Base-by-base conservation (phyloP, 1,140 invertebrate genomes). In the Halotydeus destructor region DNA sequence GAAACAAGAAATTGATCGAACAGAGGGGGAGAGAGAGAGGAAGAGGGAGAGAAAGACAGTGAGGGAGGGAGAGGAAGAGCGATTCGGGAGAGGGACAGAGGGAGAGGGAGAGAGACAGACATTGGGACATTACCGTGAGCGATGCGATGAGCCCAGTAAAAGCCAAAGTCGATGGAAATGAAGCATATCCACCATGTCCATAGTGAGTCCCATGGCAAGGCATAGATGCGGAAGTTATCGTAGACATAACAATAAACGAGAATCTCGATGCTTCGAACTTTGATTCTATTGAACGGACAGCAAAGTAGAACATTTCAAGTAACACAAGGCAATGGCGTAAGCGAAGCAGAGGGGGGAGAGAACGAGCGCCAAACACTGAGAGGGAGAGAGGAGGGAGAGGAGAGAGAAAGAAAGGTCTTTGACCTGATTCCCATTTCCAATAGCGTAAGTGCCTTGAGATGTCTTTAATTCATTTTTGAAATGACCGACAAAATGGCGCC, bases 101-200 rank as follows among this genome's bases (percentile, higher is more conserved):
- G n/a, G n/a, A 28, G 18, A 19, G n/a, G n/a, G 19, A 16, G 14
- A 14, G 11, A 28, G 8, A 41, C 26, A 41, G 21, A 9, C 18
- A 21, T 19, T 14, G 31, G 22, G n/a, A 30, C 14, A 26, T 64
- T 62, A 85, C 79, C 78, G 58, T 85, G 79, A 54, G 78, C 78
- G 30, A 76, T 75, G 60, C 83, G 66, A 54, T 88, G 84, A 47
- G 83, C 70, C 82, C 82, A 88, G 58, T 91, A 91, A 55, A 88
- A 91, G 47, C 74, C 76, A 48, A 86, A 79, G 57, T 91, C 84
- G 0, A 84, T 74, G 3, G 68, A 70, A 5, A 89, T 43, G 0
- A 77, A 75, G 0, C 75, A 72, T 1, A 73, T 48, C 47, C 75
- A 74, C 48, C 48, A 49, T 8, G 46, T 49, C 34, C 34, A 44